Percentiles rank a stretch among this genome's conserved stretches.
Conservation (phyloP, 2,797 vertebrate species). For the Onychomys torridus region DNA sequence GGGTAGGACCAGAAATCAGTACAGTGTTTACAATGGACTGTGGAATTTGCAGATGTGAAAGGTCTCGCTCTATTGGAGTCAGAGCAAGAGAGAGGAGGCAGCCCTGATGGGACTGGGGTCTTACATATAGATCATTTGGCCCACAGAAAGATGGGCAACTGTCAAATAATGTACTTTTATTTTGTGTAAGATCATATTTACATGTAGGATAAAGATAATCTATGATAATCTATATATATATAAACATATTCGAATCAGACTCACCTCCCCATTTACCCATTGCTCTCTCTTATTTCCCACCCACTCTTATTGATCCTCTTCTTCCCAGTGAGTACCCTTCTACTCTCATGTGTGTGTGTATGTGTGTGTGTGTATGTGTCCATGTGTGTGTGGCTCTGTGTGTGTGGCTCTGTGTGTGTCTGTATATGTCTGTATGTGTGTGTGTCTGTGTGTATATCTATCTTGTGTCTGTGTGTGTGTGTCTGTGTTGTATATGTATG, state of each 20-base stretch:
- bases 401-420: too few species aligned
- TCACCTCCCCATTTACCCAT: neutral
- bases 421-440: neutral
- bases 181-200: neutral
- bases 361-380: neutral
- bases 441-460: neutral
- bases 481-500: fast-evolving
- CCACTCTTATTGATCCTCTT: neutral
- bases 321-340: neutral
- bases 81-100: neutral
- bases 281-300: neutral
- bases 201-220: neutral
- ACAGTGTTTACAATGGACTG: neutral
- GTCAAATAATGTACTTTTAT: neutral
- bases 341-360: neutral
- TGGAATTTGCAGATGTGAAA: neutral
- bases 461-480: neutral
- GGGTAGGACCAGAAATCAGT: neutral
- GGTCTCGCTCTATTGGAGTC: neutral
- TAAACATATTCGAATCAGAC: neutral
- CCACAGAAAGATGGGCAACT: neutral
- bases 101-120: neutral
- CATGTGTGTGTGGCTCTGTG: neutral
- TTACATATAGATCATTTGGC: neutral
- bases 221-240: neutral